Conservation (phyloP, 2,888 invertebrate species). For the Aspidiotus rigidus region DNA sequence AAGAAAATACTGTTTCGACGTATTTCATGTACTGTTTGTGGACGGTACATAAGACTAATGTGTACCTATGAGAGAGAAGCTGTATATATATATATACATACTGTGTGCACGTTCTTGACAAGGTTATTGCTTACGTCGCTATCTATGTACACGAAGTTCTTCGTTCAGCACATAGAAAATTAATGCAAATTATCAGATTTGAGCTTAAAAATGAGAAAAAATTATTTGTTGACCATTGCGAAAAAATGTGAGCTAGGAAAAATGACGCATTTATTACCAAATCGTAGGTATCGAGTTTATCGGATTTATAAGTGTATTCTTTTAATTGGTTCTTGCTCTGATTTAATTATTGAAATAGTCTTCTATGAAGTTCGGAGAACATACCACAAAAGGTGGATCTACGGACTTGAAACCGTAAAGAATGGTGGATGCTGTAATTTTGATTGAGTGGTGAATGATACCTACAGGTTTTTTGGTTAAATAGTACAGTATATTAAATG, state of each 20-base stretch:
- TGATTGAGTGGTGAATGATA: not conserved
- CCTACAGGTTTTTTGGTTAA: not conserved
- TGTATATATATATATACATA: not conserved
- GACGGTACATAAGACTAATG: constrained; percentile 2
- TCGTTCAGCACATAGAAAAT: not conserved
- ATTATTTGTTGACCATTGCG: not conserved
- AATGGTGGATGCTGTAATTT: not conserved
- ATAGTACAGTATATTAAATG: not conserved
- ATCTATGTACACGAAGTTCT: not conserved
- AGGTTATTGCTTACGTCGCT: constrained; percentile 1
- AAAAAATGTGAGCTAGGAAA: not conserved
- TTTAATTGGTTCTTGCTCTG: not conserved
- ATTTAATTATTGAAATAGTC: not conserved
- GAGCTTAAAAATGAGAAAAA: not conserved
- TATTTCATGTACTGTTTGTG: not conserved
- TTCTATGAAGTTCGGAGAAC: not conserved
- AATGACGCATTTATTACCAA: not conserved
- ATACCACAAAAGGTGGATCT: not conserved
- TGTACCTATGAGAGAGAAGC: not conserved
- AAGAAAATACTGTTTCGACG: not conserved
- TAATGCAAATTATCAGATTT: not conserved
- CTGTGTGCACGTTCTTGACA: not conserved
- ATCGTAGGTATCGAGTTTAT: not conserved
- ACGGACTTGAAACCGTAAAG: not conserved
- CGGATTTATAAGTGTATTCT: not conserved